Percentiles rank a stretch among this genome's conserved stretches.
These are phyloP conservation scores for Myopa testacea DNA, from an alignment of 2,888 invertebrate species.

Conservation along the genomic window DNA sequence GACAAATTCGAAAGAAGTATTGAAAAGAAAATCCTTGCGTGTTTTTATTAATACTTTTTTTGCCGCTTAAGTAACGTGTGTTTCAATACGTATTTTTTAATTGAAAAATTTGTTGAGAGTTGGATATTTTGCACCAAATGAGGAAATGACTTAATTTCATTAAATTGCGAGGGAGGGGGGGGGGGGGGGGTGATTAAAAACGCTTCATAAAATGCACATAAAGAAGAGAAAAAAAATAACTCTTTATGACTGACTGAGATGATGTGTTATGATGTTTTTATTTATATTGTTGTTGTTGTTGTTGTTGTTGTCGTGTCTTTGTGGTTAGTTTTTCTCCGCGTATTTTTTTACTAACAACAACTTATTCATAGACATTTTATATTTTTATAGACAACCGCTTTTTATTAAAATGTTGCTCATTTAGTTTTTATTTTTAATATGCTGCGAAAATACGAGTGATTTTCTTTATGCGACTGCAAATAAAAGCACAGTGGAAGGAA, in stretches of 20 bases:
- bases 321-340: not conserved
- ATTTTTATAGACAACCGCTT: not conserved
- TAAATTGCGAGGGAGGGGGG: slow-evolving; percentile 16
- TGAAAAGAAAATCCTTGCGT: slow-evolving; percentile 34
- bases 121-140: slow-evolving; percentile 28
- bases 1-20: slow-evolving; percentile 27
- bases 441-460: no score
- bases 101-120: slow-evolving; percentile 27
- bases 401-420: slow-evolving; percentile 22
- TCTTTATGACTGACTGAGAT: not conserved
- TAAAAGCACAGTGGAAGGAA: slow-evolving; percentile 5
- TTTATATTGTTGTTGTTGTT: not conserved
- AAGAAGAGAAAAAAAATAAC: not conserved
- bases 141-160: slow-evolving; percentile 41
- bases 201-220: not conserved
- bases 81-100: slow-evolving; percentile 15
- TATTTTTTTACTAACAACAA: not conserved
- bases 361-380: not conserved
- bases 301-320: not conserved
- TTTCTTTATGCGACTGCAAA: no score
- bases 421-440: not conserved
- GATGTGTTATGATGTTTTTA: not conserved
- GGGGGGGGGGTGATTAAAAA: no score
- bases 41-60: not conserved
- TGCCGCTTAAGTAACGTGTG: not conserved